phyloP scores from a whole-genome alignment of 2,797 vertebrate genomes.

The Cuculus canorus region DNA sequence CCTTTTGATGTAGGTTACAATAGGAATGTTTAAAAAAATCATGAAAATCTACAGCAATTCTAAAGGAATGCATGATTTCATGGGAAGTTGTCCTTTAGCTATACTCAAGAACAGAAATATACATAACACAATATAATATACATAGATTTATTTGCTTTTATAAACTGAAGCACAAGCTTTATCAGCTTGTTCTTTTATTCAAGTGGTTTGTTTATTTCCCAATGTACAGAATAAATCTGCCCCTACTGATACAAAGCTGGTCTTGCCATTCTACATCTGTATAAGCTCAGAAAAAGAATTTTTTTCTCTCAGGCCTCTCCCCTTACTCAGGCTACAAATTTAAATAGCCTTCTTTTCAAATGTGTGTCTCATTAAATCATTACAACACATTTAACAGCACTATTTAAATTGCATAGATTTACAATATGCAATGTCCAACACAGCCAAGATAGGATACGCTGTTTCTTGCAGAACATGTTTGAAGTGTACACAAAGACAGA shows the following conservation, averaged over 20 bases:
- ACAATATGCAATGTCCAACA: background rate
- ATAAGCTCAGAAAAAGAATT: constrained; percentile 3
- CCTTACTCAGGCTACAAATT: background rate
- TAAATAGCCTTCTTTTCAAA: constrained; percentile 37
- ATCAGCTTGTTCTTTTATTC: constrained; percentile 23
- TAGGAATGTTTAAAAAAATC: constrained; percentile 73
- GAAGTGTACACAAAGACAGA: background rate
- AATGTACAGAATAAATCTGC: constrained; percentile 13
- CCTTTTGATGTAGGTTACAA: constrained; percentile 82
- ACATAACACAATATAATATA: background rate
- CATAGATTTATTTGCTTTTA: constrained; percentile 31
- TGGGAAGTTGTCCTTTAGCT: constrained; percentile 64
- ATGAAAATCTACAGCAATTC: constrained; percentile 73
- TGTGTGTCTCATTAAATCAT: constrained; percentile 20
- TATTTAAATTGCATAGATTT: background rate
- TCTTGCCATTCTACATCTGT: constrained; percentile 1
- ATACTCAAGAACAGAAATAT: constrained; percentile 50
- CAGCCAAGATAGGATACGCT: background rate
- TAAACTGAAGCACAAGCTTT: constrained; percentile 30
- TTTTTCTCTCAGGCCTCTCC: background rate
- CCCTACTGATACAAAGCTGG: background rate
- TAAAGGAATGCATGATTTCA: constrained; percentile 73
- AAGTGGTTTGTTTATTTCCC: background rate
- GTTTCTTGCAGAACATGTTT: background rate
- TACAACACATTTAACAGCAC: constrained; percentile 27